phyloP scores from a whole-genome alignment of 2,797 vertebrate species.

The Orientallactaga sibirica region DNA sequence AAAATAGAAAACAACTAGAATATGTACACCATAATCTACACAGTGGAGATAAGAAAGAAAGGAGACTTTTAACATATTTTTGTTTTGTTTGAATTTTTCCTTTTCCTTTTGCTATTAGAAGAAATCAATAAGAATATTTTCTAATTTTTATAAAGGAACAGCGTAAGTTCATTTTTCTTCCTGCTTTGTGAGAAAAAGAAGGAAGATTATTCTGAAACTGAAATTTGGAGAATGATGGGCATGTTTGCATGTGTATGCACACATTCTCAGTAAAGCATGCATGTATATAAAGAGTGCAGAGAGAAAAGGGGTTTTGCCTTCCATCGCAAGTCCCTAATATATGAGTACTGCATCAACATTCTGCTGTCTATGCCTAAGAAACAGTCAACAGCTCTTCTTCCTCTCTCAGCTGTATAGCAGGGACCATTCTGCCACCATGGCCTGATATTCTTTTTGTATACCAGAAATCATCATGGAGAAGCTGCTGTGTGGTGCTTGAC shows the following conservation, averaged over 20 bases:
- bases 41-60: not conserved
- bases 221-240: not conserved
- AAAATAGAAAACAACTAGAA: constrained; percentile 2
- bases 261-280: not conserved
- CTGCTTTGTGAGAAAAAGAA: not conserved
- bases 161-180: constrained; percentile 43
- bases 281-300: not conserved
- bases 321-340: constrained; percentile 55
- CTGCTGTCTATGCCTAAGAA: not conserved
- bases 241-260: not conserved
- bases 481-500: not conserved
- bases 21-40: not conserved
- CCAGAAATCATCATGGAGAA: constrained; percentile 5
- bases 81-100: not conserved
- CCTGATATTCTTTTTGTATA: not conserved
- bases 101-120: constrained; percentile 45
- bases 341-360: constrained; percentile 48
- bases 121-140: constrained; percentile 51
- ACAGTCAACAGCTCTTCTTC: constrained; percentile 10
- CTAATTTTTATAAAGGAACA: constrained; percentile 27
- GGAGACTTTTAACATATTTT: not conserved
- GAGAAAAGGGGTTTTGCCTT: not conserved
- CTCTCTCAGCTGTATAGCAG: constrained; percentile 30
- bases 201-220: constrained; percentile 24
- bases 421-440: not conserved